Percentiles rank a stretch among this genome's conserved stretches.
These are phyloP conservation scores for Ethmia dodecea DNA, from an alignment of 2,888 invertebrate species.

Conservation along the genomic window DNA sequence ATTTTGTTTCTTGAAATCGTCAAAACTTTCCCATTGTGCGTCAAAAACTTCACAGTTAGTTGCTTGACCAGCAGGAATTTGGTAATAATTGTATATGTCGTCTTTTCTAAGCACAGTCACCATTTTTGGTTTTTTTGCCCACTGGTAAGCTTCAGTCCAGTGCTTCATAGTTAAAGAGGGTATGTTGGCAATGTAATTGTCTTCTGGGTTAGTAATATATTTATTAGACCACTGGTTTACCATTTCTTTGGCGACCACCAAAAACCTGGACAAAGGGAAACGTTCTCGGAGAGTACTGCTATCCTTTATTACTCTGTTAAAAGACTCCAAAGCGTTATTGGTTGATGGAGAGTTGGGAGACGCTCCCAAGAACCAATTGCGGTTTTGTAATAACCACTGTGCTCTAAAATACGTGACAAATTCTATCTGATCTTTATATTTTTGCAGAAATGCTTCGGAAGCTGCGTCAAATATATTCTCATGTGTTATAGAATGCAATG, in stretches of 20 bases:
- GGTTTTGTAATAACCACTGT: constrained; percentile 6
- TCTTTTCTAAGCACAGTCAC: constrained; percentile 2
- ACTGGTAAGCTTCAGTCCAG: constrained; percentile 20
- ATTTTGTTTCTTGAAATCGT: not conserved
- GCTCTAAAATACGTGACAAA: constrained; percentile 7
- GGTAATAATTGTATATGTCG: not conserved
- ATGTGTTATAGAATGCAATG: not conserved
- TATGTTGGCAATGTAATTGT: constrained; percentile 6
- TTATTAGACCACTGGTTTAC: constrained; percentile 18
- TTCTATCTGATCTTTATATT: constrained; percentile 1
- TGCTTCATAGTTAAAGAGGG: constrained; percentile 13
- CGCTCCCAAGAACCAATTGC: constrained; percentile 8
- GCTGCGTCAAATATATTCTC: not conserved
- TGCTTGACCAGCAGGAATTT: not conserved
- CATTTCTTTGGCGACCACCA: constrained; percentile 18
- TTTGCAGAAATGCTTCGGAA: constrained; percentile 1
- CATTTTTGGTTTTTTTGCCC: constrained; percentile 18
- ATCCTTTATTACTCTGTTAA: constrained; percentile 16
- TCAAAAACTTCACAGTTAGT: not conserved
- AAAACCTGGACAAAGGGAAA: constrained; percentile 17
- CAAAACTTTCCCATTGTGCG: not conserved
- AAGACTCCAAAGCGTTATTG: constrained; percentile 15
- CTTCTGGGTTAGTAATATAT: not conserved
- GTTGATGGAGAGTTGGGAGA: not conserved
- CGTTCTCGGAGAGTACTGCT: constrained; percentile 17